A percentile compares a stretch with the other conserved stretches of the same genome.
Evolutionary conservation across 2,888 invertebrate species (phyloP).

Genomic region (Synanthedon myopaeformis): DNA sequence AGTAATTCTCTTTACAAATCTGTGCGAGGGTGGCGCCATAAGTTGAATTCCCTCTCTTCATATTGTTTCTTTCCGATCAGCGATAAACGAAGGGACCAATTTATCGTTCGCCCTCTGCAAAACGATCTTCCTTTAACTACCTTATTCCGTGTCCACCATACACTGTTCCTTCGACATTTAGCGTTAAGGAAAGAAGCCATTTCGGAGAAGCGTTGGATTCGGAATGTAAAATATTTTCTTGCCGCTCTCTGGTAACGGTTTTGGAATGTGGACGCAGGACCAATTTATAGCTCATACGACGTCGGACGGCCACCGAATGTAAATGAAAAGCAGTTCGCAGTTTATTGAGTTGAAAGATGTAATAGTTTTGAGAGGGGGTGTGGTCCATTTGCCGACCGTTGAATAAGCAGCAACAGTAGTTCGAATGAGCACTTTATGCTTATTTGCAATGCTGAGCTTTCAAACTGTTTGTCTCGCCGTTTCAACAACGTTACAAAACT

Average conservation of each 20-base stretch:
- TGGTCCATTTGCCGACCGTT: slow-evolving; percentile 2
- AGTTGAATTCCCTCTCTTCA: slow-evolving; percentile 29
- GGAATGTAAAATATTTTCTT: slow-evolving; percentile 1
- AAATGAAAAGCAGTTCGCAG: slow-evolving; percentile 32
- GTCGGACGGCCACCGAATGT: slow-evolving; percentile 29
- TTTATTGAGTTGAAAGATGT: slow-evolving; percentile 34
- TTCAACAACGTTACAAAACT: background rate
- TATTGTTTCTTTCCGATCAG: slow-evolving; percentile 42
- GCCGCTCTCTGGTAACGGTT: slow-evolving; percentile 9
- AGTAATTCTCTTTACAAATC: slow-evolving; percentile 24
- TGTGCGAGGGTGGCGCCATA: slow-evolving; percentile 20
- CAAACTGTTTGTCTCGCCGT: background rate
- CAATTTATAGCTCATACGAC: slow-evolving; percentile 35
- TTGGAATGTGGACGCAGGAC: slow-evolving; percentile 23
- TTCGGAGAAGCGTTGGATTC: slow-evolving; percentile 10
- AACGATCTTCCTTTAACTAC: background rate
- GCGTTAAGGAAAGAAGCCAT: background rate
- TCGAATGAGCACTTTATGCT: background rate
- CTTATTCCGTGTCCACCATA: background rate
- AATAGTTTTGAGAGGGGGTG: slow-evolving; percentile 15
- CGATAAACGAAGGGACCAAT: slow-evolving; percentile 37
- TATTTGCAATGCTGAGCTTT: background rate
- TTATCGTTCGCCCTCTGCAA: slow-evolving; percentile 18
- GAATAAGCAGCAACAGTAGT: background rate
- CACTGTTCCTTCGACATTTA: background rate